Evolutionary conservation across 2,888 invertebrate genomes (phyloP).

Genomic region (Eupithecia abbreviata): DNA sequence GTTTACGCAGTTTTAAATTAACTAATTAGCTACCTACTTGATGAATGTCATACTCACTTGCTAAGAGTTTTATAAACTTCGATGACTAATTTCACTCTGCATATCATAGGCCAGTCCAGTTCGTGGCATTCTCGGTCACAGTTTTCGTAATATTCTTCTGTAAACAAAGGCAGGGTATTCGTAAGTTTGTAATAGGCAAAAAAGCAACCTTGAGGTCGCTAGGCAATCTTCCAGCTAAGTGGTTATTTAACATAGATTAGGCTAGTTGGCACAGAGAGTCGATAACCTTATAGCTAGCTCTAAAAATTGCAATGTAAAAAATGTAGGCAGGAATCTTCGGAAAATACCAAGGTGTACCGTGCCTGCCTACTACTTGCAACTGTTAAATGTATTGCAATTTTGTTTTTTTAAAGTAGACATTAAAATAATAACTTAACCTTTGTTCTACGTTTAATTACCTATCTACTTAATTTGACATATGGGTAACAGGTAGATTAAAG

Average conservation of each 20-base stretch:
- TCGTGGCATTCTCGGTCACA: conserved; percentile 91
- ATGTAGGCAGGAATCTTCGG: not conserved
- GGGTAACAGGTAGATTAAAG: not conserved
- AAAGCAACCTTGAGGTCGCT: conserved; percentile 18
- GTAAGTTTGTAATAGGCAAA: conserved; percentile 17
- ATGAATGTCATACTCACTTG: conserved; percentile 79
- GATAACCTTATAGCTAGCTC: not conserved
- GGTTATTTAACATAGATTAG: not conserved
- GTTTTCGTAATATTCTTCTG: conserved; percentile 89
- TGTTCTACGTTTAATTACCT: not conserved
- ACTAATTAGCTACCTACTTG: not conserved
- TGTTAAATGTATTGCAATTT: not conserved
- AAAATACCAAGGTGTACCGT: not conserved
- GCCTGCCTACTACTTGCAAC: not conserved
- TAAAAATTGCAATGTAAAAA: not conserved
- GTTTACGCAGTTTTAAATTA: conserved; percentile 4
- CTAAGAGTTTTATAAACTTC: conserved; percentile 89
- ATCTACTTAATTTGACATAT: not conserved
- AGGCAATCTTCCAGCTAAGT: not conserved
- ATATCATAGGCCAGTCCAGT: conserved; percentile 91
- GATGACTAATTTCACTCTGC: conserved; percentile 88
- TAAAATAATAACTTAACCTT: not conserved
- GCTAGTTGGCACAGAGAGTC: not conserved
- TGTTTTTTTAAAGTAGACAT: not conserved
- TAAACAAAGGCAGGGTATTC: conserved; percentile 58